phyloP scores from a whole-genome alignment of 2,113 vertebrate genomes.

The Aptenodytes patagonicus region DNA sequence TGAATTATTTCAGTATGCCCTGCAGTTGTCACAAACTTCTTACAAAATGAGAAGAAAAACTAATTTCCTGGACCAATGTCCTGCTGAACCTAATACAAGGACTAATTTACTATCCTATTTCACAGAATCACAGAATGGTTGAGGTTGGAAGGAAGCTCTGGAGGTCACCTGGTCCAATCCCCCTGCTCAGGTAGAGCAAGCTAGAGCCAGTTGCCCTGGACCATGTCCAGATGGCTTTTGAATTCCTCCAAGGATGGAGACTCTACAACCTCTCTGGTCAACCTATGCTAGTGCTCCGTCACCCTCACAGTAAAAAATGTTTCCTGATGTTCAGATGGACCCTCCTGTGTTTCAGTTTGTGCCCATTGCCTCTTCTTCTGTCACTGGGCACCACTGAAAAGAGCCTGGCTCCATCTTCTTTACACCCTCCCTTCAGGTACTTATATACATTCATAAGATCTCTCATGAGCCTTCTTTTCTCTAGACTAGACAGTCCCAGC shows the following conservation, averaged over 20 bases:
- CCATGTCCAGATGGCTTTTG: not conserved
- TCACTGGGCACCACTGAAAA: not conserved
- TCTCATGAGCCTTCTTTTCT: not conserved
- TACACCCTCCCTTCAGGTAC: not conserved
- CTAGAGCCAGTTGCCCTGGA: not conserved
- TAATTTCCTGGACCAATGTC: not conserved
- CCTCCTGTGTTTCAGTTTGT: not conserved
- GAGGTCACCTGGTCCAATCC: not conserved
- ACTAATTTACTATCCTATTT: not conserved
- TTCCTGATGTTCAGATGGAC: not conserved
- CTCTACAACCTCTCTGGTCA: not conserved
- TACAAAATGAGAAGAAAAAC: not conserved
- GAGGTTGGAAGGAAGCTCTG: not conserved
- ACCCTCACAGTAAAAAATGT: not conserved
- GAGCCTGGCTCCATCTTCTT: not conserved
- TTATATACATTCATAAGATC: not conserved
- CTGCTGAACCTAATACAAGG: not conserved
- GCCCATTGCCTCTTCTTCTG: not conserved
- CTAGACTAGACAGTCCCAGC: not conserved
- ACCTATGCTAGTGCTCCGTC: not conserved
- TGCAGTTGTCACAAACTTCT: not conserved
- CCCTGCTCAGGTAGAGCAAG: accelerated
- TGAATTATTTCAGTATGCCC: not conserved
- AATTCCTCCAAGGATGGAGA: not conserved
- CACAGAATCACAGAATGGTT: not conserved